phyloP scores from a whole-genome alignment of 2,797 vertebrate species.

The Prionace glauca region DNA sequence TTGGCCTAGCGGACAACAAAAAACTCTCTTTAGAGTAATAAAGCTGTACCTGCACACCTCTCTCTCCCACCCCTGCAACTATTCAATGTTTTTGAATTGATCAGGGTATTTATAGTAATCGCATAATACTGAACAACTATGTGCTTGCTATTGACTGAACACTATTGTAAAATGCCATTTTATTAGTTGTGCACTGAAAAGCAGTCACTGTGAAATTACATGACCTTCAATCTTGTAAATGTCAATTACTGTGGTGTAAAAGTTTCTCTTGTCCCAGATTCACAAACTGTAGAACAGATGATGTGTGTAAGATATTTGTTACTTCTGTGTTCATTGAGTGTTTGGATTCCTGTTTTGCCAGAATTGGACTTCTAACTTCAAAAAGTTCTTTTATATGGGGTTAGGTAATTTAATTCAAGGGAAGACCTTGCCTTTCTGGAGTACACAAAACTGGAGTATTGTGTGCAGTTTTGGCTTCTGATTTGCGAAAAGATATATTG shows the following conservation, averaged over 20 bases:
- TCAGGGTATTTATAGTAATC: not conserved
- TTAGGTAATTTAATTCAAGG: not conserved
- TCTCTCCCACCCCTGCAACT: no score
- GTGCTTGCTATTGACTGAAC: not conserved
- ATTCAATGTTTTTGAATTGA: not conserved
- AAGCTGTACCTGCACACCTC: no score
- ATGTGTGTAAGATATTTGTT: not conserved
- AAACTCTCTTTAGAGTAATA: no score
- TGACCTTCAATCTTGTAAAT: not conserved
- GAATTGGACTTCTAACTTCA: not conserved
- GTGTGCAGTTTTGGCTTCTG: no score
- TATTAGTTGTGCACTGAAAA: not conserved
- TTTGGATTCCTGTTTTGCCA: not conserved
- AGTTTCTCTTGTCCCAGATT: not conserved
- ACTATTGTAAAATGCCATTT: not conserved
- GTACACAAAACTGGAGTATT: no score
- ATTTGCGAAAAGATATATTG: no score
- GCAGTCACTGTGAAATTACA: not conserved
- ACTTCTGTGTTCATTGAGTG: not conserved
- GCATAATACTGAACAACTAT: not conserved
- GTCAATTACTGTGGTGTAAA: not conserved
- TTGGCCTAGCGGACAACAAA: no score
- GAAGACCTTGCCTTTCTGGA: not conserved
- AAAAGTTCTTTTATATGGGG: not conserved
- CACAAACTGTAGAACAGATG: not conserved